Evolutionary conservation across 1,140 invertebrate genomes (phyloP).

Genomic region (Drosophila lini): DNA sequence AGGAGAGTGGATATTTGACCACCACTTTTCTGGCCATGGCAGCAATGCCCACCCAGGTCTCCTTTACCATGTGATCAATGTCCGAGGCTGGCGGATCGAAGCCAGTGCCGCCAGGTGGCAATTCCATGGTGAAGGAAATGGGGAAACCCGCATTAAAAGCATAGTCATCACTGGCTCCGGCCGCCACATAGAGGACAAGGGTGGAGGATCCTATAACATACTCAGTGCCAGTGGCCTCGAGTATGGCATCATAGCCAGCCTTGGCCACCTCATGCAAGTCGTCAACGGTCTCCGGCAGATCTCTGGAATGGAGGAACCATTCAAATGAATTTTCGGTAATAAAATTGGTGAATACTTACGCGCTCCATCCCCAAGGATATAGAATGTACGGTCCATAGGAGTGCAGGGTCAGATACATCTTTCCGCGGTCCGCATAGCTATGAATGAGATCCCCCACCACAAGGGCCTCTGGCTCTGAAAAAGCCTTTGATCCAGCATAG

Average conservation of each 20-base stretch:
- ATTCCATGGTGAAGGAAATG: constrained; percentile 89
- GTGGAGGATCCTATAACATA: constrained; percentile 88
- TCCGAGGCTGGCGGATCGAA: constrained; percentile 88
- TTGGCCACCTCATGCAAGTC: constrained; percentile 84
- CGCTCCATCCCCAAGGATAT: constrained; percentile 90
- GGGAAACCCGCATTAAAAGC: constrained; percentile 87
- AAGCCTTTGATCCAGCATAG: constrained; percentile 88
- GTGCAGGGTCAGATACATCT: constrained; percentile 89
- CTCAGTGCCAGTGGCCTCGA: constrained; percentile 84
- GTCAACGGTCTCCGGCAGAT: constrained; percentile 73
- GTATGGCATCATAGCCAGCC: constrained; percentile 84
- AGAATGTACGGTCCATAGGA: constrained; percentile 88
- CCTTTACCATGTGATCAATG: constrained; percentile 86
- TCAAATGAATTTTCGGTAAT: too few species aligned
- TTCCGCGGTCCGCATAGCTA: constrained; percentile 85
- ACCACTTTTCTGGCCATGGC: constrained; percentile 72
- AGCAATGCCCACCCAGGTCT: constrained; percentile 88
- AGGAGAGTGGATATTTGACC: constrained; percentile 64
- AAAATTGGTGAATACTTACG: constrained; percentile 23
- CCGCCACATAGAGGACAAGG: constrained; percentile 85
- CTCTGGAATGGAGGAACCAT: constrained; percentile 21
- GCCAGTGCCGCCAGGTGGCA: constrained; percentile 87
- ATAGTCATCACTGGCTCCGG: constrained; percentile 88
- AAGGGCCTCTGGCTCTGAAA: constrained; percentile 89
- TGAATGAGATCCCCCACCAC: constrained; percentile 84